phyloP scores from a whole-genome alignment of 2,797 vertebrate genomes.

The Pseudochromis fuscus region DNA sequence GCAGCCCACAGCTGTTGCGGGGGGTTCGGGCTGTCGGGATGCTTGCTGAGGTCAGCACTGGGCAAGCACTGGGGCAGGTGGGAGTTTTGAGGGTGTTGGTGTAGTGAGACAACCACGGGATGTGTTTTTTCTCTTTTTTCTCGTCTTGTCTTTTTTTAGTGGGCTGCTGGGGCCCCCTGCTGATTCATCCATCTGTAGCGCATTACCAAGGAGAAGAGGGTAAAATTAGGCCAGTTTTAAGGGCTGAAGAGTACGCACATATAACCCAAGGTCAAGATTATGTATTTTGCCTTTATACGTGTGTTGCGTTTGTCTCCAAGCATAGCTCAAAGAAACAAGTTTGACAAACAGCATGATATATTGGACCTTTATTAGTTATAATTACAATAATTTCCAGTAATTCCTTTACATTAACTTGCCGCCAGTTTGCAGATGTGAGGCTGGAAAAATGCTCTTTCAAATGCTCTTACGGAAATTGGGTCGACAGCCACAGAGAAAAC shows the following conservation, averaged over 20 bases:
- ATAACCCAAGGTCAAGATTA: constrained; percentile 50
- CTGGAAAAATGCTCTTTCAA: constrained; percentile 9
- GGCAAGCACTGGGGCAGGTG: constrained; percentile 75
- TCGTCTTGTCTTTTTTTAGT: constrained; percentile 38
- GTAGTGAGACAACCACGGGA: constrained; percentile 57
- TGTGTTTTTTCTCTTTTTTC: constrained; percentile 42
- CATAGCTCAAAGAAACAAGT: background rate
- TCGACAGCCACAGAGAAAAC: constrained; percentile 32
- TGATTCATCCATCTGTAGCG: constrained; percentile 75
- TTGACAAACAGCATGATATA: background rate
- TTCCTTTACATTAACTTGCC: background rate
- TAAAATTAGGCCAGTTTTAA: constrained; percentile 51
- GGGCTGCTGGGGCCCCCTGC: constrained; percentile 57
- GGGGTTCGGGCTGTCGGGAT: constrained; percentile 58
- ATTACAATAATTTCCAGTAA: constrained; percentile 24
- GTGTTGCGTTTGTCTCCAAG: constrained; percentile 7
- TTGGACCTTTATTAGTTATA: background rate
- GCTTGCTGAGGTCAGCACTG: constrained; percentile 77
- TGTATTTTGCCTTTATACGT: constrained; percentile 40
- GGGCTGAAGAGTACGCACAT: constrained; percentile 38
- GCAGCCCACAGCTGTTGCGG: constrained; percentile 80
- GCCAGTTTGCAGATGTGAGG: constrained; percentile 5
- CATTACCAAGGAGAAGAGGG: constrained; percentile 57
- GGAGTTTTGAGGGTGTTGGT: constrained; percentile 63
- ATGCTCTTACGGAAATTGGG: constrained; percentile 15